Evolutionary conservation across 2,797 vertebrate species (phyloP).

Genomic region (Mycteria americana): DNA sequence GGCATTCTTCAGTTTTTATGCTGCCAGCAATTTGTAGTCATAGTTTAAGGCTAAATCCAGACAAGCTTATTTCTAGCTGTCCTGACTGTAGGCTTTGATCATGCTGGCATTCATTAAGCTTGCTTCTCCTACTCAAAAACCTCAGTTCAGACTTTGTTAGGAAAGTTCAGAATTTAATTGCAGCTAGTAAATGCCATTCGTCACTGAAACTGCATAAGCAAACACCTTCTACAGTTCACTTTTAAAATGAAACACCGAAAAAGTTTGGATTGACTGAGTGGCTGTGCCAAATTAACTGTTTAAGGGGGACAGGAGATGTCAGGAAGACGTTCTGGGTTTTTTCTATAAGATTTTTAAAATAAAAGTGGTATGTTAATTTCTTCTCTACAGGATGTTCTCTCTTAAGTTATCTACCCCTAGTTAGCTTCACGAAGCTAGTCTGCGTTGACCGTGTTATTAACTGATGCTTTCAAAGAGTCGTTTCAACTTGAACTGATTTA

Average conservation of each 20-base stretch:
- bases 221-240: not conserved
- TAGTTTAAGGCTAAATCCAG: not conserved
- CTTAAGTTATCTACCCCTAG: not conserved
- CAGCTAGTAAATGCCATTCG: not conserved
- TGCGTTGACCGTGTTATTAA: not conserved
- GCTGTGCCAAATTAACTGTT: not conserved
- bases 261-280: not conserved
- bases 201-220: not conserved
- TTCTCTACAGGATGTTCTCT: not conserved
- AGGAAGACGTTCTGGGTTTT: not conserved
- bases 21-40: not conserved
- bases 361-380: not conserved
- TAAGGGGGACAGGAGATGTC: not conserved
- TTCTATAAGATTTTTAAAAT: not conserved
- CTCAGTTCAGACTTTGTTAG: not conserved
- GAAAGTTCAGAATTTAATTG: not conserved
- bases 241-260: not conserved
- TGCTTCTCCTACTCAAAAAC: not conserved
- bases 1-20: not conserved
- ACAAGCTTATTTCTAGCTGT: not conserved
- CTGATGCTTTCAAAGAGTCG: not conserved
- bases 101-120: not conserved
- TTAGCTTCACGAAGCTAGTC: not conserved
- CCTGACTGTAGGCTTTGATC: not conserved
- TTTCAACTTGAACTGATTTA: not conserved